These are phyloP conservation scores for Piliocolobus tephrosceles DNA, from an alignment of 2,113 vertebrate species.

Conservation along the genomic window DNA sequence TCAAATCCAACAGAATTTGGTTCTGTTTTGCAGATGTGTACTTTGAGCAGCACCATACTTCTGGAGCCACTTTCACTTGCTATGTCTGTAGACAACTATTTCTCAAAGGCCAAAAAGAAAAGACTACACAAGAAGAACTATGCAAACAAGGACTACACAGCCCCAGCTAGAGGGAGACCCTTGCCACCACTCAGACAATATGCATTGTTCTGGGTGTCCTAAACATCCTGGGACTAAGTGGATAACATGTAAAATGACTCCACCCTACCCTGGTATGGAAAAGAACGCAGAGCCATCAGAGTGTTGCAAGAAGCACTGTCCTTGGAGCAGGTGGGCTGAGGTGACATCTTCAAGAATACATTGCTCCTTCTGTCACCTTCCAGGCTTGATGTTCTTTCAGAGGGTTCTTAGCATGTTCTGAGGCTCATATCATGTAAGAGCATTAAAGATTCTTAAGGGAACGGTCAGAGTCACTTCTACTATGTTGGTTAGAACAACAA, in stretches of 20 bases:
- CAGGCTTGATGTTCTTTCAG: not conserved
- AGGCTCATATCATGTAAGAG: not conserved
- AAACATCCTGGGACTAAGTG: not conserved
- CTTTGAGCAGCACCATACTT: not conserved
- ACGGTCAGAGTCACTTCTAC: not conserved
- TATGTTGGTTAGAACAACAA: conserved; percentile 42
- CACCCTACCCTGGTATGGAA: not conserved
- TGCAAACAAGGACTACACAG: not conserved
- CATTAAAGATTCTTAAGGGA: not conserved
- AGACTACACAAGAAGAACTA: not conserved
- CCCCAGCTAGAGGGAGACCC: not conserved
- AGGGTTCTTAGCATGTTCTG: not conserved
- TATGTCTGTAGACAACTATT: not conserved
- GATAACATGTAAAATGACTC: not conserved
- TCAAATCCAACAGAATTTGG: not conserved
- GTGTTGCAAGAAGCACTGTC: not conserved
- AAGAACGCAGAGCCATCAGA: not conserved
- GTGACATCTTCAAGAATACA: not conserved
- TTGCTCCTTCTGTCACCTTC: not conserved
- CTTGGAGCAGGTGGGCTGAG: not conserved
- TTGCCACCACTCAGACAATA: not conserved
- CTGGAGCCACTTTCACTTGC: not conserved
- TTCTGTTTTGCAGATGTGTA: not conserved
- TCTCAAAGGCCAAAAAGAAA: not conserved
- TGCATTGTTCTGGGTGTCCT: not conserved